Conservation (phyloP, 2,888 invertebrate species). For the Miltochrista miniata region DNA sequence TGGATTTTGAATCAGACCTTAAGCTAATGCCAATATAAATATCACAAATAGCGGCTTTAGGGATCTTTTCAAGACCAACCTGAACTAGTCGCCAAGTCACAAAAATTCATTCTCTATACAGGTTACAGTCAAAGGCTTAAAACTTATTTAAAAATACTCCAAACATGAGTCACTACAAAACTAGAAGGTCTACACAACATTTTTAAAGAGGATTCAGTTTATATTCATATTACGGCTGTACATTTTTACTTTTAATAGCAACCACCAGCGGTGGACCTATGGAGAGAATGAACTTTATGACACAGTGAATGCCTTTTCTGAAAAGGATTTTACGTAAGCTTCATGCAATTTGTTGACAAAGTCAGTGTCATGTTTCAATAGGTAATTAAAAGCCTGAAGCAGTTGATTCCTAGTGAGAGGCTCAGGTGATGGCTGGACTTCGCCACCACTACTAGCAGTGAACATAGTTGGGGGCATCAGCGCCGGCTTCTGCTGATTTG, state of each 20-base stretch:
- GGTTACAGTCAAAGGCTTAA: conserved; percentile 74
- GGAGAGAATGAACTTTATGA: conserved; percentile 67
- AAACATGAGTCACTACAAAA: conserved; percentile 73
- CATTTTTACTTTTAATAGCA: conserved; percentile 50
- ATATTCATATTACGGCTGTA: conserved; percentile 79
- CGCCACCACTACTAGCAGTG: conserved; percentile 82
- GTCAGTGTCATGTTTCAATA: conserved; percentile 93
- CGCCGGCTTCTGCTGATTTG: conserved; percentile 86
- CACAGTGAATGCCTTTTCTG: conserved; percentile 84
- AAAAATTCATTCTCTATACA: conserved; percentile 77
- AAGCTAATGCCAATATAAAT: conserved; percentile 67
- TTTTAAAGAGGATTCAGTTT: conserved; percentile 66
- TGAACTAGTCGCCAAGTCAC: conserved; percentile 54
- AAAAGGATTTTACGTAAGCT: conserved; percentile 94
- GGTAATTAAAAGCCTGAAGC: conserved; percentile 93
- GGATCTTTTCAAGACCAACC: conserved; percentile 54
- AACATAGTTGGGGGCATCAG: conserved; percentile 95
- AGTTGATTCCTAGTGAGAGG: conserved; percentile 94
- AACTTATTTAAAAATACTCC: conserved; percentile 80
- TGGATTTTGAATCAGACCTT: conserved; percentile 48
- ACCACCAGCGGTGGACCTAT: conserved; percentile 52
- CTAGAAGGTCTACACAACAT: conserved; percentile 72
- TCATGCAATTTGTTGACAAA: conserved; percentile 96
- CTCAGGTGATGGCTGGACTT: conserved; percentile 81
- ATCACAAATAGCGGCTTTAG: conserved; percentile 74